These are phyloP conservation scores for Theretra japonica DNA, from an alignment of 2,888 invertebrate genomes.

Conservation along the genomic window DNA sequence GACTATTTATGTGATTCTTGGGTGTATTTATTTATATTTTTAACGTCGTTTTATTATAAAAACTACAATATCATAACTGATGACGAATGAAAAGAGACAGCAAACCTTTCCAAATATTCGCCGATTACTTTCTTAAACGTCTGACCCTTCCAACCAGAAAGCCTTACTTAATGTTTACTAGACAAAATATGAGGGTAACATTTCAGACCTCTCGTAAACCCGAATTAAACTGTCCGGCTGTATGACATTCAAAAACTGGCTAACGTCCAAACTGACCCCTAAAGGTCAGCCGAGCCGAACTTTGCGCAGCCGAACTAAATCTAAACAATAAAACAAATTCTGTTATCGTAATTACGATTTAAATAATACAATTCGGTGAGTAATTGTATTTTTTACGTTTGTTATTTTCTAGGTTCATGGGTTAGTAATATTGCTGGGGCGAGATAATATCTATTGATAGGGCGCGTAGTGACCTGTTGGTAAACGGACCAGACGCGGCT, in stretches of 20 bases:
- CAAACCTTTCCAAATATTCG: background rate
- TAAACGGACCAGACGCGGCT: too few relatives aligned
- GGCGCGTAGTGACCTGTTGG: too few relatives aligned
- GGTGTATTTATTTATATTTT: too few relatives aligned
- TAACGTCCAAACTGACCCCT: conserved; percentile 3
- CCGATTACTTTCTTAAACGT: background rate
- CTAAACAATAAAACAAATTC: background rate
- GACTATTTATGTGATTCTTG: too few relatives aligned
- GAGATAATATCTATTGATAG: too few relatives aligned
- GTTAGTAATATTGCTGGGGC: too few relatives aligned
- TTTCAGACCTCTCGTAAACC: conserved; percentile 4
- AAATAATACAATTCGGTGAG: background rate
- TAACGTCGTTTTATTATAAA: too few relatives aligned
- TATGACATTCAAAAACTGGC: conserved; percentile 15
- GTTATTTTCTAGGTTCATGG: too few relatives aligned
- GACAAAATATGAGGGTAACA: conserved; percentile 17
- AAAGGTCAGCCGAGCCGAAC: background rate
- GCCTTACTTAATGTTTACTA: background rate
- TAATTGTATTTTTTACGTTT: background rate
- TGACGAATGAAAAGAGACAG: background rate
- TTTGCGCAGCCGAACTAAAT: background rate
- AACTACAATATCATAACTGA: too few relatives aligned
- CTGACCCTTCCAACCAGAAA: background rate
- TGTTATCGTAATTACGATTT: conserved; percentile 1
- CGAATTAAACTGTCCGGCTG: background rate